Conservation (phyloP, 2,113 vertebrate genomes). For the Eulemur rufifrons region DNA sequence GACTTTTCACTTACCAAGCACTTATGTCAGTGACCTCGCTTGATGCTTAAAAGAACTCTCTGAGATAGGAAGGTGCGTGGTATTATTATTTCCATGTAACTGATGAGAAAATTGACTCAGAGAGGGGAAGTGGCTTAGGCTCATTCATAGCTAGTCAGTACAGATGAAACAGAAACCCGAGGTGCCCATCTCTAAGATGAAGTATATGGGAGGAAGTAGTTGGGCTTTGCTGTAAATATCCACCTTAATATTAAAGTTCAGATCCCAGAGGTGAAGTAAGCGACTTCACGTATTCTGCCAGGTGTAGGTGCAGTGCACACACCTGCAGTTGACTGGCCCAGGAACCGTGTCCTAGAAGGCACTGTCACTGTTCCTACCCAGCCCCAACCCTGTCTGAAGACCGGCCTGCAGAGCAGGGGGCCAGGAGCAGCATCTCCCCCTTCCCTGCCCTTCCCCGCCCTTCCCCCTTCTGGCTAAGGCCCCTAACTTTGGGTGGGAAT, state of each 20-base stretch:
- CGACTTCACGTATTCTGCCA: neutral
- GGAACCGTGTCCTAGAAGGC: neutral
- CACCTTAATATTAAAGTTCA: neutral
- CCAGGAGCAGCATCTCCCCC: neutral
- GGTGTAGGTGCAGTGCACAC: neutral
- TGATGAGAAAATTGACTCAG: neutral
- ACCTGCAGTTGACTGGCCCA: neutral
- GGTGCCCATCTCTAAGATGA: neutral
- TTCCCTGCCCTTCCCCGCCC: neutral
- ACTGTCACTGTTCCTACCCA: neutral
- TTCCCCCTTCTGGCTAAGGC: neutral
- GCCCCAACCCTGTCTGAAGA: neutral
- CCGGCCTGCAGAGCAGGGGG: neutral
- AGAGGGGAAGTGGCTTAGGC: neutral
- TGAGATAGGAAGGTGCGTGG: neutral
- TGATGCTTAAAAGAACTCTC: neutral
- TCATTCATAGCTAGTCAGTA: neutral
- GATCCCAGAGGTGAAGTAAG: neutral
- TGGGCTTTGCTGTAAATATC: neutral
- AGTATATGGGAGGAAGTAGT: neutral
- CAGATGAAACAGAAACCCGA: neutral
- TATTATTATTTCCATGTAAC: neutral
- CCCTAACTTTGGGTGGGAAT: neutral
- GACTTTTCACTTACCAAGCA: neutral
- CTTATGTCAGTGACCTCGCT: neutral